A percentile compares a stretch with the other conserved stretches of the same genome.
Evolutionary conservation across 2,888 invertebrate species (phyloP).

Genomic region (Calameuta idolon): DNA sequence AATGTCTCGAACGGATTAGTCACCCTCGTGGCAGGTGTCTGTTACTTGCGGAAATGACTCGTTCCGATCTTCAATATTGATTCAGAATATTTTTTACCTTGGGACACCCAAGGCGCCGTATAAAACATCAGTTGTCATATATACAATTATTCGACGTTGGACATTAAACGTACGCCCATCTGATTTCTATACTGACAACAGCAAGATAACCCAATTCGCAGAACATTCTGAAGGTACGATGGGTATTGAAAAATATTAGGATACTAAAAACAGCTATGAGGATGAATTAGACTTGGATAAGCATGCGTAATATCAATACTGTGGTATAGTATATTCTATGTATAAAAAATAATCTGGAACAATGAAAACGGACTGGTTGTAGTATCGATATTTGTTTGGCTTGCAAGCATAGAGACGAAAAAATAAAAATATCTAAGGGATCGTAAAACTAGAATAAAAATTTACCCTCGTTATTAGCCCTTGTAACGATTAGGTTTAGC

Average conservation of each 20-base stretch:
- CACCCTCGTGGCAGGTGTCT: slow-evolving; percentile 28
- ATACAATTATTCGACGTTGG: background rate
- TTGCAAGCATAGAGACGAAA: background rate
- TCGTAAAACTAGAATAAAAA: background rate
- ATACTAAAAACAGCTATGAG: background rate
- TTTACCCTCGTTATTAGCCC: background rate
- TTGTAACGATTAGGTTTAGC: background rate
- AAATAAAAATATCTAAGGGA: background rate
- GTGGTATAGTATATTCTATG: background rate
- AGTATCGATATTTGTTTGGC: background rate
- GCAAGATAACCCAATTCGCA: too few relatives aligned
- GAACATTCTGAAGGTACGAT: background rate
- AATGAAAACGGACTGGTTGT: background rate
- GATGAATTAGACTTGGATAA: background rate
- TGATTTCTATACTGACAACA: background rate
- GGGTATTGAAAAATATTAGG: background rate
- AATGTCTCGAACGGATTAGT: slow-evolving; percentile 28
- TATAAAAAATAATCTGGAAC: background rate
- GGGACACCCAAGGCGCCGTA: slow-evolving; percentile 4
- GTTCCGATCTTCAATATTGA: slow-evolving; percentile 26
- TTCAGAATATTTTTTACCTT: slow-evolving; percentile 6
- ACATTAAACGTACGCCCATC: background rate
- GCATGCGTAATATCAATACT: background rate
- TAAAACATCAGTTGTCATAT: background rate
- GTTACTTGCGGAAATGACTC: slow-evolving; percentile 27